Conservation (phyloP, 2,797 vertebrate genomes). For the Emys orbicularis region DNA sequence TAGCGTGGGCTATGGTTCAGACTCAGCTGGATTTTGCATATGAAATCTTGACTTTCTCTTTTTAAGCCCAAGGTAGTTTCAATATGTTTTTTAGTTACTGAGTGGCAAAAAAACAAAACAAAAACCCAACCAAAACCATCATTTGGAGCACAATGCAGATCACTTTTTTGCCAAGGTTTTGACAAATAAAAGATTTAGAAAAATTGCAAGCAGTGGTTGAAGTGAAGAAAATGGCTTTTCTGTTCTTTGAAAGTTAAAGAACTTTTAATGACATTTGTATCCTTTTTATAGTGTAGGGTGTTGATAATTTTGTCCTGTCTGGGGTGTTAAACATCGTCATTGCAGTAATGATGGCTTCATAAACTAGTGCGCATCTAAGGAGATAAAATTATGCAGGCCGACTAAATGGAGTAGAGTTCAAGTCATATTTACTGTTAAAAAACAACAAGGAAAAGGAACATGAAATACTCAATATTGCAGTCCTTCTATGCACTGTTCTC, state of each 20-base stretch:
- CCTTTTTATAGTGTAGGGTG: not conserved
- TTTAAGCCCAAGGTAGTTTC: not conserved
- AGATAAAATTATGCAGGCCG: not conserved
- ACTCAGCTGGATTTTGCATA: not conserved
- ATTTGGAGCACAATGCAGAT: not conserved
- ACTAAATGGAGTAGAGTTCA: not conserved
- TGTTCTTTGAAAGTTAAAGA: not conserved
- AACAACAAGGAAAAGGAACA: not conserved
- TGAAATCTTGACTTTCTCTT: not conserved
- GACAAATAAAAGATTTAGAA: rapidly evolving
- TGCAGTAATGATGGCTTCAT: not conserved
- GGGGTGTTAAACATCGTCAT: not conserved
- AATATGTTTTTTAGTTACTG: not conserved
- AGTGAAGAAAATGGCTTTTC: not conserved
- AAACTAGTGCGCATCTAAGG: not conserved
- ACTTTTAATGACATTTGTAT: not conserved
- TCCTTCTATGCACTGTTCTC: not conserved
- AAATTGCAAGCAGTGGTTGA: not conserved
- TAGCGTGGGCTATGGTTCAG: not conserved
- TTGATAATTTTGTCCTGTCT: not conserved
- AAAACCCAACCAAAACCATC: not conserved
- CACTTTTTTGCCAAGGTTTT: not conserved
- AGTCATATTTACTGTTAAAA: not conserved
- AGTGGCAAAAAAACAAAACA: not conserved
- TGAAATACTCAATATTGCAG: not conserved